Base-by-base conservation (phyloP, 2,113 vertebrate genomes). In the Zosterops japonicus region DNA sequence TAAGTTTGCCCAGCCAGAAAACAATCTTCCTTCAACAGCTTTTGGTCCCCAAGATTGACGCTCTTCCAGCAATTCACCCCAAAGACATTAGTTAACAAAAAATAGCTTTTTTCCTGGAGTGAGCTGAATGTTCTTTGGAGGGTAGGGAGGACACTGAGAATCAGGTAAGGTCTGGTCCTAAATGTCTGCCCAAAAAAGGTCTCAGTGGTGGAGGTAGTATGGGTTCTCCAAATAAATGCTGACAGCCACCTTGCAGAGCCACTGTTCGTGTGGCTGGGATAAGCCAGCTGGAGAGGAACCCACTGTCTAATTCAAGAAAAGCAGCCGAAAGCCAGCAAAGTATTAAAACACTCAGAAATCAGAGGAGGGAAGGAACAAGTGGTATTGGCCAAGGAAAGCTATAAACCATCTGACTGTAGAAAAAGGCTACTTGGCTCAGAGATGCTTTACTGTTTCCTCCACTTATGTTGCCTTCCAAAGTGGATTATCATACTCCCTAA, bases 351-450 rank as follows among this genome's bases (percentile, higher is more conserved):
- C 60, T 80, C 77, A 89, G 50, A 94, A 87, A 87, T 57, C 24
- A 59, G 47, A 89, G 49, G 68, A 76, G n/a, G 56, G 75, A 94
- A 89, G 82, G 76, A 88, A 94, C 76, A 93, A 93, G 63, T 68
- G 36, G 50, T 91, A 53, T 64, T 13, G 59, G 82, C 82, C 83
- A 93, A 91, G 8, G 39, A 65, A 92, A 95, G 42, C 42, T 87
- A 82, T 52, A 82, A 87, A 80, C 57, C 76, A 96, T 47, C 50
- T 85, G 50, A 84, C 75, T 75, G 9, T 71, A 61, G 80, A 95
- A 95, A 65, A 92, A 92, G 64, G 84, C 85, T 84, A 71, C 83
- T 92, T 96, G 96, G 96, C 96, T 97, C 95, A 96, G 95, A 94
- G 92, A 89, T 92, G 94, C 94, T 96, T 96, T 90, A 95, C 49